These are phyloP conservation scores for Chrysolina americana DNA, from an alignment of 2,888 invertebrate species.

Conservation along the genomic window DNA sequence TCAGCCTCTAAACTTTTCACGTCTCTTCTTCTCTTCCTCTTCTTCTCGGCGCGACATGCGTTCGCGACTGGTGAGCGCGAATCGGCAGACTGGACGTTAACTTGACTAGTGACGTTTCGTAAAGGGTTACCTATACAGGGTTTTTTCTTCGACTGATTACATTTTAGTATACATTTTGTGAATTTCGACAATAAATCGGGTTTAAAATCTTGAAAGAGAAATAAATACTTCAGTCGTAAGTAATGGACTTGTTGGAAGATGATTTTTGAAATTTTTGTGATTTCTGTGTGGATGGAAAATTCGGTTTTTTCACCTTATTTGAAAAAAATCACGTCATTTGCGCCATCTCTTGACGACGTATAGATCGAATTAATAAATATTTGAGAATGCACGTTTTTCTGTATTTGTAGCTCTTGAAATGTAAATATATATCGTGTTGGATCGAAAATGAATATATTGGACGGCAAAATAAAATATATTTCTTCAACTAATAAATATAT, in stretches of 20 bases:
- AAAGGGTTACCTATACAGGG: conserved; percentile 23
- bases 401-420: too few relatives aligned
- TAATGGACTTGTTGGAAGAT: background rate
- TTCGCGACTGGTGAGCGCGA: background rate
- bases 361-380: too few relatives aligned
- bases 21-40: background rate
- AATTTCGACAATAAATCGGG: conserved; percentile 29
- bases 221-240: conserved; percentile 5
- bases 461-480: too few relatives aligned
- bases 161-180: conserved; percentile 13
- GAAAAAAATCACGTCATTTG: too few relatives aligned
- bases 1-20: conserved; percentile 23
- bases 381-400: too few relatives aligned
- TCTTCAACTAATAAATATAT: too few relatives aligned
- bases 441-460: too few relatives aligned
- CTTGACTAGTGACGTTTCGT: background rate
- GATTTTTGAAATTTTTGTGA: too few relatives aligned
- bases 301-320: too few relatives aligned
- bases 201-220: background rate
- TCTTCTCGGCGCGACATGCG: conserved; percentile 15
- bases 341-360: too few relatives aligned
- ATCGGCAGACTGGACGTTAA: background rate
- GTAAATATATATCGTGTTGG: too few relatives aligned
- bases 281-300: too few relatives aligned
- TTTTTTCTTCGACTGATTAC: conserved; percentile 28